Evolutionary conservation across 2,888 invertebrate species (phyloP), one percentile per base, ranked within the genome.

Genomic region (Drepanosiphum platanoidis): DNA sequence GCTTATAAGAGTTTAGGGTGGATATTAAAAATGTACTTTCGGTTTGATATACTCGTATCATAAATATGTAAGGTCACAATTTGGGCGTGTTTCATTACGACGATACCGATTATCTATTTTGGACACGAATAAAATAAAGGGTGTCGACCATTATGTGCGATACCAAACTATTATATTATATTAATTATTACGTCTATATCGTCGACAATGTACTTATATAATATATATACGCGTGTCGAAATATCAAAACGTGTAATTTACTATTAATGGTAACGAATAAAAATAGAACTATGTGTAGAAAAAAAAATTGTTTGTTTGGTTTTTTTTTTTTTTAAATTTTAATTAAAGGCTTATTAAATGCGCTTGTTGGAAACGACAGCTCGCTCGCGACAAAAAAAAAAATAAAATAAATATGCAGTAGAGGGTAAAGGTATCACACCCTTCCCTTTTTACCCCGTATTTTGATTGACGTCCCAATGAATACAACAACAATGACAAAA

Each of bases 71-170:
- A 70, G 80, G 80, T 80, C 80, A 80, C 11, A 36, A 70, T 80
- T 80, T 80, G 80, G 80, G 80, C 80, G 80, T 80, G 80, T 80
- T 70, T 80, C 80, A 80, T 80, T 80, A 80, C 52, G 52, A n/a
- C 15, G 34, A 80, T 68, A 58, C 68, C 5, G 52, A 58, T 30
- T 80, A 80, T 80, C 32, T 79, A 32, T 61, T n/a, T 66, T 71
- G 71, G 52, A 70, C 70, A 70, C 80, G 52, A 71, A 70, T 70
- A 71, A 52, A 70, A 80, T 58, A 80, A 80, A 52, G 80, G 52
- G 70, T 79, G 66, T 68, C 9, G 66, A 79, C 66, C 66, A 30
- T 68, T 68, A 66, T n/a, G 22, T 15, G 34, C 22, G 22, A 36
- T 18, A 52, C 52, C 52, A 18, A 52, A 52, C 52, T 52, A 52